Percentiles rank a stretch among this genome's conserved stretches.
Evolutionary conservation across 2,113 vertebrate species (phyloP).

Genomic region (Salminus brasiliensis): DNA sequence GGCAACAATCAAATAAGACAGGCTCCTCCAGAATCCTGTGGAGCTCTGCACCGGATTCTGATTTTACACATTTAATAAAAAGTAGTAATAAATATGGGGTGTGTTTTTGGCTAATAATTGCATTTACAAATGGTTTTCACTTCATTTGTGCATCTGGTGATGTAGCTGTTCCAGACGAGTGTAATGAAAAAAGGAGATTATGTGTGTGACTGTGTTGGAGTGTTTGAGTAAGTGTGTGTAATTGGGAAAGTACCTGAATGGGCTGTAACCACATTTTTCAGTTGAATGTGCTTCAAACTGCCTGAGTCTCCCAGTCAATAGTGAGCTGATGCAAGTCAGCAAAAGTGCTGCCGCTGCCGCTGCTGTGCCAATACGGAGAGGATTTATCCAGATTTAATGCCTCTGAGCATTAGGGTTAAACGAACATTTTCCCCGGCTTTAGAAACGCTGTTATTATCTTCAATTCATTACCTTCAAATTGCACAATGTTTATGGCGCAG

Average conservation of each 20-base stretch:
- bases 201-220: too few species aligned
- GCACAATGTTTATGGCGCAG: slow-evolving; percentile 36
- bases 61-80: too few species aligned
- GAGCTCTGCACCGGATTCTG: too few species aligned
- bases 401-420: slow-evolving; percentile 22
- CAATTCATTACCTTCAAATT: slow-evolving; percentile 48
- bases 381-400: slow-evolving; percentile 30
- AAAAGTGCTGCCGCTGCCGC: not conserved
- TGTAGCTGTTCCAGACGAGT: too few species aligned
- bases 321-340: not conserved
- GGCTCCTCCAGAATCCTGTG: too few species aligned
- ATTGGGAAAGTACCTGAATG: not conserved
- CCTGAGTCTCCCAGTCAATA: not conserved
- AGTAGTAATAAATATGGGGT: too few species aligned
- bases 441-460: slow-evolving; percentile 17
- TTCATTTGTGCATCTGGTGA: too few species aligned
- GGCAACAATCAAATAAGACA: too few species aligned
- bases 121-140: too few species aligned
- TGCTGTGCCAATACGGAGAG: not conserved
- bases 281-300: not conserved
- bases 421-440: slow-evolving; percentile 13
- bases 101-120: too few species aligned
- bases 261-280: not conserved
- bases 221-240: not conserved
- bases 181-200: slow-evolving; percentile 26